phyloP scores from a whole-genome alignment of 2,113 vertebrate genomes.

The rabbit (Oryctolagus cuniculus) region DNA sequence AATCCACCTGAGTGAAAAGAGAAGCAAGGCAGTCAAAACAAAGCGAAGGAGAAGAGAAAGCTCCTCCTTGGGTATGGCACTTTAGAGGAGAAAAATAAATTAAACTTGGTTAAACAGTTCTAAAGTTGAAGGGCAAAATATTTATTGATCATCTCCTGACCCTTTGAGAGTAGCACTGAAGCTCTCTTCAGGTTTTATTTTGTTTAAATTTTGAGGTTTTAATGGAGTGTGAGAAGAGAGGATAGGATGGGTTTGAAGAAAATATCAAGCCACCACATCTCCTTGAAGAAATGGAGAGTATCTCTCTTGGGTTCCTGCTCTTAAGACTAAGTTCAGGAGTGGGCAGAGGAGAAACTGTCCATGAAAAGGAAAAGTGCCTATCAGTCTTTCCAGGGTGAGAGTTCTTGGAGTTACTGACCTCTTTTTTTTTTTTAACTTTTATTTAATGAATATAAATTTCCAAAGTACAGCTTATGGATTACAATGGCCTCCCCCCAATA shows the following conservation, averaged over 20 bases:
- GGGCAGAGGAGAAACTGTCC: neutral
- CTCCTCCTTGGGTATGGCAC: neutral
- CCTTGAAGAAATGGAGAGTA: neutral
- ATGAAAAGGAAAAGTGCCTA: neutral
- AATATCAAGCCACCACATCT: neutral
- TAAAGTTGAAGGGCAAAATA: conserved; percentile 26
- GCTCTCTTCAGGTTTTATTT: neutral
- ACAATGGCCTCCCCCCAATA: too few relatives aligned
- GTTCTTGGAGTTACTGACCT: conserved; percentile 29
- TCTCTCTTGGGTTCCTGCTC: neutral
- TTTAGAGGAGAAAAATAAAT: neutral
- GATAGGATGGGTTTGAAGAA: neutral
- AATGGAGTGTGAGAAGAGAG: neutral
- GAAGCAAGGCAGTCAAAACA: neutral
- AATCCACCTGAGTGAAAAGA: neutral
- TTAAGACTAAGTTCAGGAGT: neutral
- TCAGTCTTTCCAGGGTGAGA: conserved; percentile 5
- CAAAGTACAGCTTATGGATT: too few relatives aligned
- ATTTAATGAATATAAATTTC: too few relatives aligned
- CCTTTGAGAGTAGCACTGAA: neutral
- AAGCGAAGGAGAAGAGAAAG: neutral
- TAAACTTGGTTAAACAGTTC: neutral
- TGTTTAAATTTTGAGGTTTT: conserved; percentile 2
- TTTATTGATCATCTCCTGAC: neutral
- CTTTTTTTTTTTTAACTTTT: too few relatives aligned